A percentile compares a stretch with the other conserved stretches of the same genome.
Evolutionary conservation across 2,888 invertebrate genomes (phyloP).

Genomic region (Brachyptera risi): DNA sequence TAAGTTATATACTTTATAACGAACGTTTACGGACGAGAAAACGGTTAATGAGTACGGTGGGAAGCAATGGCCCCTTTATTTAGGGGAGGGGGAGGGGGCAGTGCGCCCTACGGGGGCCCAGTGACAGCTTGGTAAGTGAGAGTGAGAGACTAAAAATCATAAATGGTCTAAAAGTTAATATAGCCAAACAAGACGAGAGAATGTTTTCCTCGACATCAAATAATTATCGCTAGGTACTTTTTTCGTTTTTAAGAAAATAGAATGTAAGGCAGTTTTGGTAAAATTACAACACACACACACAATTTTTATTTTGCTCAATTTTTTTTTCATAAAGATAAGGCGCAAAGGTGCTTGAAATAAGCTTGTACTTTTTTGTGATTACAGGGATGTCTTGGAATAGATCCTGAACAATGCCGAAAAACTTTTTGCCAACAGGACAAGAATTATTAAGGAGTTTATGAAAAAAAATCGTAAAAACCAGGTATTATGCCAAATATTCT

Average conservation of each 20-base stretch:
- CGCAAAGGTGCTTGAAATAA: conserved; percentile 69
- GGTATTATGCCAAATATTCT: background rate
- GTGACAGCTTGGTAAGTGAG: conserved; percentile 29
- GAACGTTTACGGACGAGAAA: conserved; percentile 32
- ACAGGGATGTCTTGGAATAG: conserved; percentile 52
- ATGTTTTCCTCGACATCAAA: conserved; percentile 34
- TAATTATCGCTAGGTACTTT: conserved; percentile 34
- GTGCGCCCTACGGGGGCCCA: background rate
- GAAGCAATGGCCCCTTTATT: conserved; percentile 28
- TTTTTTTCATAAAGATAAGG: conserved; percentile 62
- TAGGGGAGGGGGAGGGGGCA: conserved; percentile 5
- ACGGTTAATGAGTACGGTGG: conserved; percentile 33
- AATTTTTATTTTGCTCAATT: conserved; percentile 43
- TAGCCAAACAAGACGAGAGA: conserved; percentile 32
- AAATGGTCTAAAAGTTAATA: conserved; percentile 13
- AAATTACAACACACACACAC: conserved; percentile 59
- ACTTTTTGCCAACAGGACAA: conserved; percentile 28
- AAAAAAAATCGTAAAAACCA: background rate
- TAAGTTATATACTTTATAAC: no score
- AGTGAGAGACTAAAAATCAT: conserved; percentile 28
- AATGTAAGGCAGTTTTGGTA: conserved; percentile 64
- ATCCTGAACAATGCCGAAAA: conserved; percentile 51
- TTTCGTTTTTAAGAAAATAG: conserved; percentile 52
- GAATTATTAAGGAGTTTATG: background rate
- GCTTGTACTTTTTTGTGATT: conserved; percentile 60